phyloP scores from a whole-genome alignment of 1,140 invertebrate genomes.

The Drosophila arizonae region DNA sequence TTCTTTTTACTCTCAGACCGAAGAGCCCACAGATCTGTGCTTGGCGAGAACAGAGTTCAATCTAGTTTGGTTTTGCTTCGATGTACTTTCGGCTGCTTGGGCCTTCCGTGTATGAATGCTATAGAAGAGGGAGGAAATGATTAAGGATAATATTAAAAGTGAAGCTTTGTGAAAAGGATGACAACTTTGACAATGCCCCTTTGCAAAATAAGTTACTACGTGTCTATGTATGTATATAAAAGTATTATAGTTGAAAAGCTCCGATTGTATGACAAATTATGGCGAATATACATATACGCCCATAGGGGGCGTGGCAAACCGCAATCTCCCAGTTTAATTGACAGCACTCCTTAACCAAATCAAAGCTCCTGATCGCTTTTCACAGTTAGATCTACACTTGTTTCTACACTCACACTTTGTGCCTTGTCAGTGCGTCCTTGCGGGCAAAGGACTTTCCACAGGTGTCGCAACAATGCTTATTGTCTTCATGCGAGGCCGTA shows the following conservation, averaged over 20 bases:
- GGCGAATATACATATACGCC: no score
- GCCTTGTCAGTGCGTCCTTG: conserved; percentile 31
- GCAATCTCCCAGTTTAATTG: no score
- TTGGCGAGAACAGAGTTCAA: neutral
- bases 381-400: neutral
- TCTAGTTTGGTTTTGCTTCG: neutral
- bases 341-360: no score
- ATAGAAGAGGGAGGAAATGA: neutral
- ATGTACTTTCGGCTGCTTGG: neutral
- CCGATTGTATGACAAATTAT: no score
- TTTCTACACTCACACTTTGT: conserved; percentile 12
- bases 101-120: conserved; percentile 1
- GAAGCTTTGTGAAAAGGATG: no score
- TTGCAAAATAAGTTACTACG: no score
- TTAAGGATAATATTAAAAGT: no score
- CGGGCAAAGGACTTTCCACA: conserved; percentile 43
- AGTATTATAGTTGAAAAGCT: no score
- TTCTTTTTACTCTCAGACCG: neutral
- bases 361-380: no score
- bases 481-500: conserved; percentile 22
- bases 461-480: conserved; percentile 27
- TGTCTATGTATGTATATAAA: no score
- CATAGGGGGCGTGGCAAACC: no score
- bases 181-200: no score
- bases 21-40: neutral